phyloP scores from a whole-genome alignment of 2,113 vertebrate genomes.

The Alces alces region DNA sequence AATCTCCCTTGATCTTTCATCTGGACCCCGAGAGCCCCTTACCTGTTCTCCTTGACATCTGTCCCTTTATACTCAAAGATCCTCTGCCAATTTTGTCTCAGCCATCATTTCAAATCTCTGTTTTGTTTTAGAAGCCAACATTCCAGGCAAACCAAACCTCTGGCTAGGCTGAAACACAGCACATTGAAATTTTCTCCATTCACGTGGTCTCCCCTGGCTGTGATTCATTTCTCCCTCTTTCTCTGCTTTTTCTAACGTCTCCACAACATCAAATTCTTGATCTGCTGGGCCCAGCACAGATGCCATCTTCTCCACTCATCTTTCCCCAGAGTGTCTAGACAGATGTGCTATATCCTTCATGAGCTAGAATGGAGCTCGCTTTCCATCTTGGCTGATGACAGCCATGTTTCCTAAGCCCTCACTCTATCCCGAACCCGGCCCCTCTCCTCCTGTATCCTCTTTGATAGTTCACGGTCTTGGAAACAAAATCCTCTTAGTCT shows the following conservation, averaged over 20 bases:
- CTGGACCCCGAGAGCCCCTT: neutral
- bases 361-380: neutral
- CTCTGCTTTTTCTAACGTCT: neutral
- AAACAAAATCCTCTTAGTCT: neutral
- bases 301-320: neutral
- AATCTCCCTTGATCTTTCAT: neutral
- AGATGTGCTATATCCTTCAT: neutral
- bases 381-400: too few relatives aligned
- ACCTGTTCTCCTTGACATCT: neutral
- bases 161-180: neutral
- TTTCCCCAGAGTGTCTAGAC: neutral
- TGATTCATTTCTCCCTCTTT: neutral
- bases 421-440: accelerated
- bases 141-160: neutral
- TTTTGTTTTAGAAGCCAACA: neutral
- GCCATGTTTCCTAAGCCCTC: neutral
- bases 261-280: neutral
- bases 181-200: neutral
- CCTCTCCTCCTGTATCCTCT: neutral
- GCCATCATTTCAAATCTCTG: neutral
- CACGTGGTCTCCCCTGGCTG: too few relatives aligned
- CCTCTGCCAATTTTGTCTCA: neutral
- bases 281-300: neutral
- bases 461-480: neutral
- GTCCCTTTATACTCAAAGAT: neutral